A percentile compares a stretch with the other conserved stretches of the same genome.
Evolutionary conservation across 2,113 vertebrate species (phyloP).

Genomic region (Ptilorrhoa leucosticta): DNA sequence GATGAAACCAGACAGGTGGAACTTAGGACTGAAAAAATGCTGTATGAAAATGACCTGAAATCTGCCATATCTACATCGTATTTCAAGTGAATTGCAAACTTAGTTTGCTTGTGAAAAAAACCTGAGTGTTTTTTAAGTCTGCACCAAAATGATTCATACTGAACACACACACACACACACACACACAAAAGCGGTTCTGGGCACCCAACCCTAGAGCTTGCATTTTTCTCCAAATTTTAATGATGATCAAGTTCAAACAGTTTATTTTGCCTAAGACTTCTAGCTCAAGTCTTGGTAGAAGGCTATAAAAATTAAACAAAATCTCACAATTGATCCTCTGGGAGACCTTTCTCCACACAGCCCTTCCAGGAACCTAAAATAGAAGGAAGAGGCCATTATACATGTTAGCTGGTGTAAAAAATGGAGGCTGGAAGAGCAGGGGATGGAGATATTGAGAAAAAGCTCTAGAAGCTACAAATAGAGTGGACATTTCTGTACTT

Average conservation of each 20-base stretch:
- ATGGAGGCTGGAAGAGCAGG: neutral
- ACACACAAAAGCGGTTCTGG: neutral
- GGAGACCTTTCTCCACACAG: neutral
- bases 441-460: neutral
- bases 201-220: neutral
- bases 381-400: neutral
- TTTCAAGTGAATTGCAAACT: neutral
- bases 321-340: neutral
- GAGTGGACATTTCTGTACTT: neutral
- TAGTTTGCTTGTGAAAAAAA: neutral
- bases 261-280: neutral
- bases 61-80: neutral
- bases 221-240: neutral
- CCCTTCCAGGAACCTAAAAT: neutral
- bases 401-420: neutral
- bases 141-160: neutral
- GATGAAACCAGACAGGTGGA: neutral
- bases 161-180: neutral
- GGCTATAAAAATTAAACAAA: neutral
- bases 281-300: neutral
- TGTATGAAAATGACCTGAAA: neutral
- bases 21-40: neutral
- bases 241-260: neutral
- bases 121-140: rapidly evolving
- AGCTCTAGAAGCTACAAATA: neutral